Evolutionary conservation across 2,797 vertebrate genomes (phyloP).

Genomic region (Takifugu ocellatus): DNA sequence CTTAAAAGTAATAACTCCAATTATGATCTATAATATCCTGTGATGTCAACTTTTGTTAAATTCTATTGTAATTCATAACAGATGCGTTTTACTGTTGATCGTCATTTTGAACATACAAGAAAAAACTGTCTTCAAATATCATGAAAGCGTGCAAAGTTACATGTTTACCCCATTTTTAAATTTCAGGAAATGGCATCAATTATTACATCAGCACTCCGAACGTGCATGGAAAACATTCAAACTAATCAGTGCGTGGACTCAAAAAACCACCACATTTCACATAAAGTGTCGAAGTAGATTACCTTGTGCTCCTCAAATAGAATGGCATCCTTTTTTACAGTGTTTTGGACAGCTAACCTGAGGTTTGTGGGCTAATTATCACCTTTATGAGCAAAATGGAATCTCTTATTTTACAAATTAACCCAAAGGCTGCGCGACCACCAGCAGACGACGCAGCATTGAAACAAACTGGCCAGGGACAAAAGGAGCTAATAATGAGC

Average conservation of each 20-base stretch:
- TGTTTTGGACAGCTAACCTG: neutral
- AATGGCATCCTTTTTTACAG: neutral
- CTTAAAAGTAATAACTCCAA: too few species aligned
- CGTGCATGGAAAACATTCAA: slow-evolving; percentile 1
- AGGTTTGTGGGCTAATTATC: neutral
- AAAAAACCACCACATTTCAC: slow-evolving; percentile 17
- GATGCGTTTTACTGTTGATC: too few species aligned
- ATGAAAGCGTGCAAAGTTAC: neutral
- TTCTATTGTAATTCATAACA: too few species aligned
- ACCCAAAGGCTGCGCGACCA: neutral
- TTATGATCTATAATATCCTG: too few species aligned
- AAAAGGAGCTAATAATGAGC: slow-evolving; percentile 1
- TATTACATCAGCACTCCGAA: slow-evolving; percentile 1
- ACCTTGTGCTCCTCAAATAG: too few species aligned
- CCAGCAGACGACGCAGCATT: too few species aligned
- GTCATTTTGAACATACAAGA: too few species aligned
- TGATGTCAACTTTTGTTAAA: too few species aligned
- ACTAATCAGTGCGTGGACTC: neutral
- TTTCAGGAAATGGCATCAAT: neutral
- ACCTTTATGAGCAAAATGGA: slow-evolving; percentile 5
- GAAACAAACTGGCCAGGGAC: too few species aligned
- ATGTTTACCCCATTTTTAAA: neutral
- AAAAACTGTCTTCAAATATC: neutral
- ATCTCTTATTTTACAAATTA: slow-evolving; percentile 5
- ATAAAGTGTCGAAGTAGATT: slow-evolving; percentile 51